phyloP scores from a whole-genome alignment of 2,113 vertebrate species.

The Ahaetulla prasina region DNA sequence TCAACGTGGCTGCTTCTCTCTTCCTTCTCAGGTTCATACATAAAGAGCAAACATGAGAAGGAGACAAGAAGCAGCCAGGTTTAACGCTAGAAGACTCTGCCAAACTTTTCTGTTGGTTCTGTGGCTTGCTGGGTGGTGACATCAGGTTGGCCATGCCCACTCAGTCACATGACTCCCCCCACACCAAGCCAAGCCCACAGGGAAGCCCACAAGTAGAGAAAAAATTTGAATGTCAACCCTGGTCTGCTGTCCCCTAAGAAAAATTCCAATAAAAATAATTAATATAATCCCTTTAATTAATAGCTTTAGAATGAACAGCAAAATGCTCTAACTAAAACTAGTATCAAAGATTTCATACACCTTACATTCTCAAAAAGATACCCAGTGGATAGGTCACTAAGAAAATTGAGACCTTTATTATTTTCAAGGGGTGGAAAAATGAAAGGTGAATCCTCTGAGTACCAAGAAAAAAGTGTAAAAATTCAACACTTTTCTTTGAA shows the following conservation, averaged over 20 bases:
- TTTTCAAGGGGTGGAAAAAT: background rate
- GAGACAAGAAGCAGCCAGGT: too few species aligned
- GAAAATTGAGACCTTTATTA: background rate
- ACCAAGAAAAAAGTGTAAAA: background rate
- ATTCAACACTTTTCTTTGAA: background rate
- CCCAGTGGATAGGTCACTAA: background rate
- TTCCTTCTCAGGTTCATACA: too few species aligned
- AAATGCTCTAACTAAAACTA: background rate
- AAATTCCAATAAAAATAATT: background rate
- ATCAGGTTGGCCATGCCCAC: too few species aligned
- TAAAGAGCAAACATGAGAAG: too few species aligned
- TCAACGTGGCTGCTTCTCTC: too few species aligned
- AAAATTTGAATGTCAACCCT: too few species aligned
- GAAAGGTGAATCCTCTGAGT: background rate
- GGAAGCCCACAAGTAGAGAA: too few species aligned
- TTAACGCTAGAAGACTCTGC: too few species aligned
- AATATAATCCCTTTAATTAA: background rate
- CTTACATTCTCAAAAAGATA: background rate
- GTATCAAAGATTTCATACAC: background rate
- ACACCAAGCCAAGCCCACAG: too few species aligned
- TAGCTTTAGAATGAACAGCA: background rate
- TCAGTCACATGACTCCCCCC: too few species aligned
- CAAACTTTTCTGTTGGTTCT: too few species aligned
- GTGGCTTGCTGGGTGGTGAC: too few species aligned
- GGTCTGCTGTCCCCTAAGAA: background rate